Percentiles rank a stretch among this genome's conserved stretches.
phyloP scores from a whole-genome alignment of 30 jellyfish, hydroid and myxozoan genomes.

The Mastigias papua region DNA sequence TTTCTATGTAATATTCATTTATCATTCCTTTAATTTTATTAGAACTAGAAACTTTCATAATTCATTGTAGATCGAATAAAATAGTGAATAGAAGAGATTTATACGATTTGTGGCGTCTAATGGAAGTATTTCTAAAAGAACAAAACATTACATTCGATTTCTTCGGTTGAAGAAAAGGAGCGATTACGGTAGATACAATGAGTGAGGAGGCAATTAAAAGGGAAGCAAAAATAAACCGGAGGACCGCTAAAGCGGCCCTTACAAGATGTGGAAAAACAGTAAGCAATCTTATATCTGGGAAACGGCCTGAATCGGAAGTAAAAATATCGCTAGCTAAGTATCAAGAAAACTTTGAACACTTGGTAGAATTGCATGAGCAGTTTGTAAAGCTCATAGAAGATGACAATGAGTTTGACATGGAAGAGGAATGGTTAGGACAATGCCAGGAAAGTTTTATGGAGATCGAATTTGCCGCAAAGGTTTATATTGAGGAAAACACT shows the following conservation, averaged over 20 bases:
- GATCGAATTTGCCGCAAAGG: slow-evolving; percentile 56
- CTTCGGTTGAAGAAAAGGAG: background rate
- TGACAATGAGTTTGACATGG: slow-evolving; percentile 62
- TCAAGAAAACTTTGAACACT: slow-evolving; percentile 9
- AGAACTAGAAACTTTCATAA: too few relatives aligned
- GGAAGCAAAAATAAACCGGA: slow-evolving; percentile 27
- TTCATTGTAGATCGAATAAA: background rate
- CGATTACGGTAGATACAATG: background rate
- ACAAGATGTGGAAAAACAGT: slow-evolving; percentile 17
- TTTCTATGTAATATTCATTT: too few relatives aligned
- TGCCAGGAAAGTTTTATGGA: slow-evolving; percentile 65
- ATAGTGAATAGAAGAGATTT: background rate
- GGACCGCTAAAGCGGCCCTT: slow-evolving; percentile 36
- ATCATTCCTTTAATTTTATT: too few relatives aligned
- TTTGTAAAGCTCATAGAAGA: background rate
- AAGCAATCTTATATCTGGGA: background rate
- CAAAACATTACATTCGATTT: background rate
- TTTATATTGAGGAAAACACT: slow-evolving; percentile 42
- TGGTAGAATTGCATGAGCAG: slow-evolving; percentile 22
- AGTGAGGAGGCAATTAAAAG: slow-evolving; percentile 11
- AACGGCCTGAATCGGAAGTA: slow-evolving; percentile 26
- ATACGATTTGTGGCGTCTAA: background rate
- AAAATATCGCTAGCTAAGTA: background rate
- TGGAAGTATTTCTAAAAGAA: background rate
- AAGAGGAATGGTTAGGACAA: slow-evolving; percentile 64